These are phyloP conservation scores for Smutsia temminckii DNA, from an alignment of 2,797 vertebrate species.

Conservation along the genomic window DNA sequence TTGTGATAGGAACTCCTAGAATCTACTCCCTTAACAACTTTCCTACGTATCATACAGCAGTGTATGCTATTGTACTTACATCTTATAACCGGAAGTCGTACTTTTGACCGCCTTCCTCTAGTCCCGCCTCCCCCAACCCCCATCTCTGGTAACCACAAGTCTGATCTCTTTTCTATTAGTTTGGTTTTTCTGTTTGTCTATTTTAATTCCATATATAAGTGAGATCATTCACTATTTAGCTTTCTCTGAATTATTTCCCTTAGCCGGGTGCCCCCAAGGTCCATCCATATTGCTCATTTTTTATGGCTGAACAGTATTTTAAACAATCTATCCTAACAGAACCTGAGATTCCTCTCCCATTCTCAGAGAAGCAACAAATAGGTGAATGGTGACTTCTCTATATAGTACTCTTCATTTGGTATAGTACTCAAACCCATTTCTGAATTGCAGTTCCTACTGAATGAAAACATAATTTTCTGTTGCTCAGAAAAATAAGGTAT, in stretches of 20 bases:
- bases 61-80: not conserved
- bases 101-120: not conserved
- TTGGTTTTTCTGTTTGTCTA: not conserved
- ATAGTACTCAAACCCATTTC: not conserved
- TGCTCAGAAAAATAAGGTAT: slow-evolving; percentile 10
- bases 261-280: not conserved
- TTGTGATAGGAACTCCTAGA: not conserved
- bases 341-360: not conserved
- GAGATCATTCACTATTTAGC: not conserved
- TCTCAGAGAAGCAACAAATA: not conserved
- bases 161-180: not conserved
- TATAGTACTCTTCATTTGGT: not conserved
- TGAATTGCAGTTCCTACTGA: slow-evolving; percentile 30
- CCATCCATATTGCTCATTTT: not conserved
- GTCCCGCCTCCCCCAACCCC: not conserved
- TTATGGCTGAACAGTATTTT: not conserved
- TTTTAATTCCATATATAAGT: not conserved
- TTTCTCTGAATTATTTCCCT: not conserved
- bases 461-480: not conserved
- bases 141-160: not conserved
- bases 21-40: not conserved
- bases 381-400: not conserved
- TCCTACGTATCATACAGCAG: not conserved
- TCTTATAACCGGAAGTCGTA: not conserved
- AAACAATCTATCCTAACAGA: not conserved